Evolutionary conservation across 2,888 invertebrate genomes (phyloP), one percentile per base, ranked within the genome.

Genomic region (Stenotaenia linearis): DNA sequence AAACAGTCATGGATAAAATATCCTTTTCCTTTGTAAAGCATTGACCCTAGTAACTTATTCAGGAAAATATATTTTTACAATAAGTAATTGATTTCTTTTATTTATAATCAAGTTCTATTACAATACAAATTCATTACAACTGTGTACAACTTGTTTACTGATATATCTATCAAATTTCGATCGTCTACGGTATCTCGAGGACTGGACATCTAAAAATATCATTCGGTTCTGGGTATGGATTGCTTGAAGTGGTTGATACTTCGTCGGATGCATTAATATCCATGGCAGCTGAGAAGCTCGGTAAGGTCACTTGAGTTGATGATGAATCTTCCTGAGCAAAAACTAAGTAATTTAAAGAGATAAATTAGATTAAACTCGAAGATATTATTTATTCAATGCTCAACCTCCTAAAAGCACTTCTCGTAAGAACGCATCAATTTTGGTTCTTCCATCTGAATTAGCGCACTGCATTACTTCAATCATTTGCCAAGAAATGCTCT

Each of bases 401-500:
- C 32, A 32, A 32, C 32, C 95, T 88, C 97, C 97, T 0, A 98
- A 89, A 75, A 98, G 88, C 97, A 98, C 97, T 87, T 98, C 97
- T 87, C 97, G 97, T 79, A 98, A 89, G 83, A 98, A 88, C 82
- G 93, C 96, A 86, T 98, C 97, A 79, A 98, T 95, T 84, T 95
- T 94, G 0, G 97, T 95, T 50, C 96, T 93, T 0, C 97, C 97
- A 86, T 96, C 96, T 81, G 97, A 89, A 86, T 96, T 95, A 3
- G 97, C 97, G 86, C 96, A 95, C 87, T 97, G 97, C 79, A 98
- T 96, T 88, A 97, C 97, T 86, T 97, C 97, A 84, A 98, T 97
- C 96, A 98, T 96, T 88, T 97, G 96, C 95, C 95, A 95, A 12
- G 97, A 96, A 85, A 97, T 97, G 83, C 95, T 95, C 88, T 98